Base-by-base conservation (phyloP, 2,888 invertebrate genomes). In the Drosophila sordidula region DNA sequence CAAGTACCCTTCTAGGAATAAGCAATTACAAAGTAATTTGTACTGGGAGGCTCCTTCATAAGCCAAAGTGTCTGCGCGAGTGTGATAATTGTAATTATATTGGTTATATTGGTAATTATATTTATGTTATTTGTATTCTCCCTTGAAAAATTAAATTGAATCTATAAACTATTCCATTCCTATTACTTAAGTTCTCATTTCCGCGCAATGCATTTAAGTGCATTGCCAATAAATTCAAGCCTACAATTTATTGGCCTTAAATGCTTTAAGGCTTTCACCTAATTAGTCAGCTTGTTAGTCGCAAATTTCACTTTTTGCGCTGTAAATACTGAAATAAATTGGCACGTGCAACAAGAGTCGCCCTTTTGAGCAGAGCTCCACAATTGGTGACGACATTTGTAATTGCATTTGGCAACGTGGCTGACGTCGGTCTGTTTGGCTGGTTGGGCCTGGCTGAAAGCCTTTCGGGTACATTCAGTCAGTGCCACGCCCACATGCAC, bases 341-440 rank as follows among this genome's bases (percentile, higher is more conserved):
- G 71, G 25, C 46, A 18, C 51, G 51, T 57, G 70, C 70, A 70
- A 70, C 70, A 63, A 49, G 64, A 63, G 39, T 12, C 55, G 41
- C n/a, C 14, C 3, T 0, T 25, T 42, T 25, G 22, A n/a, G 32
- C 42, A n/a, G 16, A 47, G 36, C 36, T 25, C 18, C 12, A 38
- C 46, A 66, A 66, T 55, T 71, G 59, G 73, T 47, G 51, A 39
- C 34, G 50, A 59, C 18, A 18, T 18, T 16, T 62, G 61, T 56
- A 72, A 80, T 80, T 79, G 63, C 62, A 72, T 85, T 75, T 36
- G 12, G 39, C 44, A 39, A 22, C 56, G 51, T 18, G 55, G 54
- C 39, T 29, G 29, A 29, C 3, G 8, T 18, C 2, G 26, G 41
- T n/a, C 44, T 29, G 29, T 9, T 18, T 32, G 41, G 18, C 41